phyloP scores from a whole-genome alignment of 2,888 invertebrate genomes.

The Salticus scenicus region DNA sequence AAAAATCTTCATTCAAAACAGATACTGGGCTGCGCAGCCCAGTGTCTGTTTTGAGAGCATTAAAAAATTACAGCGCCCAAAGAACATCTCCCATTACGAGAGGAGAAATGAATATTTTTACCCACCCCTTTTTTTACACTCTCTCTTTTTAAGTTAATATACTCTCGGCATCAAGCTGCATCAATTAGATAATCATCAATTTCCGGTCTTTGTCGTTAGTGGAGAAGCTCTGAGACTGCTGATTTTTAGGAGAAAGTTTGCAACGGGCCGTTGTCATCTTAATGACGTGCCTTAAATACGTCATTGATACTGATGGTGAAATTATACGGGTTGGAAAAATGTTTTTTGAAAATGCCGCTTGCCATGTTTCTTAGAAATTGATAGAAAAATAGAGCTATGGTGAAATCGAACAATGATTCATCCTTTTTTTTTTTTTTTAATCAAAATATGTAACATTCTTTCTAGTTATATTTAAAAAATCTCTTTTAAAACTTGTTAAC shows the following conservation, averaged over 20 bases:
- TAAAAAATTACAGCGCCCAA: background rate
- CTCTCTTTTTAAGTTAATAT: background rate
- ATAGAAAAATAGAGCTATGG: no score
- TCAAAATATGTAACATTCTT: no score
- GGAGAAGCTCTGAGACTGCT: constrained; percentile 13
- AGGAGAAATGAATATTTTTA: background rate
- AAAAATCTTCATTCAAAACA: constrained; percentile 9
- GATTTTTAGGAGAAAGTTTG: background rate
- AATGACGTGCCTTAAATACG: constrained; percentile 20
- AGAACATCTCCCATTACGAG: background rate
- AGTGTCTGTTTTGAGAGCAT: background rate
- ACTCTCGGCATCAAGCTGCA: background rate
- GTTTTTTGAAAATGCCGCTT: background rate
- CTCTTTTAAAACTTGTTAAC: no score
- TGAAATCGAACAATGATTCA: no score
- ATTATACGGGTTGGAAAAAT: background rate
- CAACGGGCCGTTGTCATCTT: constrained; percentile 20
- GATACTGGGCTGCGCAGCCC: background rate
- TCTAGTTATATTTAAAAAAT: no score
- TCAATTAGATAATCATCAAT: constrained; percentile 56
- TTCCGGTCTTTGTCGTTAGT: constrained; percentile 55
- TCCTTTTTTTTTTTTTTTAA: no score
- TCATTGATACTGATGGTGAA: background rate
- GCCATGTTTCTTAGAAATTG: no score
- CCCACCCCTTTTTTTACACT: background rate